phyloP scores from a whole-genome alignment of 2,888 invertebrate species.

The Cacoxenus indagator region DNA sequence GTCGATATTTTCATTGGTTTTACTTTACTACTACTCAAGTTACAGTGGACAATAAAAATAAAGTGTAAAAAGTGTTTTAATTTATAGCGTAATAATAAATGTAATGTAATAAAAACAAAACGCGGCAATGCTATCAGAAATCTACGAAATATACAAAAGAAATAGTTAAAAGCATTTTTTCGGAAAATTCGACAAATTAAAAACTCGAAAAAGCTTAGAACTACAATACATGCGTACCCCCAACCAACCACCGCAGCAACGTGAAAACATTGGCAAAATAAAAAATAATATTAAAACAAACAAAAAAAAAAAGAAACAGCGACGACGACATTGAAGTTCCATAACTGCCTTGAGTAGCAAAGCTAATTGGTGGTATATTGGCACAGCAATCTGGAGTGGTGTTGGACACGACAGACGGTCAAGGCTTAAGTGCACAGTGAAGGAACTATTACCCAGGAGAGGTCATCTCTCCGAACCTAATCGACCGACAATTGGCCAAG shows the following conservation, averaged over 20 bases:
- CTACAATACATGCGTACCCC: slow-evolving; percentile 39
- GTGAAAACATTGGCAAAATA: no score
- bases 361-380: slow-evolving; percentile 19
- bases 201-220: slow-evolving; percentile 41
- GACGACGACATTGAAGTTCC: slow-evolving; percentile 56
- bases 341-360: slow-evolving; percentile 49
- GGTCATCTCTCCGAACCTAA: no score
- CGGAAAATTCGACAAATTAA: no score
- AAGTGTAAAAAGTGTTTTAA: slow-evolving; percentile 24
- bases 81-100: slow-evolving; percentile 16
- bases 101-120: no score
- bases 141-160: slow-evolving; percentile 30
- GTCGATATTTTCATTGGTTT: slow-evolving; percentile 64
- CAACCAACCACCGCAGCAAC: no score
- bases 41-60: slow-evolving; percentile 43
- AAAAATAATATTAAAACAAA: no score
- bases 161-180: slow-evolving; percentile 31
- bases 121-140: slow-evolving; percentile 24
- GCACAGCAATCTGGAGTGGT: slow-evolving; percentile 26
- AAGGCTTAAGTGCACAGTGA: no score
- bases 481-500: no score
- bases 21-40: slow-evolving; percentile 47
- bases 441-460: no score
- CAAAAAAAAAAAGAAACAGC: slow-evolving; percentile 16
- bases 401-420: no score